phyloP scores from a whole-genome alignment of 2,888 invertebrate genomes.

The Clivina fossor region DNA sequence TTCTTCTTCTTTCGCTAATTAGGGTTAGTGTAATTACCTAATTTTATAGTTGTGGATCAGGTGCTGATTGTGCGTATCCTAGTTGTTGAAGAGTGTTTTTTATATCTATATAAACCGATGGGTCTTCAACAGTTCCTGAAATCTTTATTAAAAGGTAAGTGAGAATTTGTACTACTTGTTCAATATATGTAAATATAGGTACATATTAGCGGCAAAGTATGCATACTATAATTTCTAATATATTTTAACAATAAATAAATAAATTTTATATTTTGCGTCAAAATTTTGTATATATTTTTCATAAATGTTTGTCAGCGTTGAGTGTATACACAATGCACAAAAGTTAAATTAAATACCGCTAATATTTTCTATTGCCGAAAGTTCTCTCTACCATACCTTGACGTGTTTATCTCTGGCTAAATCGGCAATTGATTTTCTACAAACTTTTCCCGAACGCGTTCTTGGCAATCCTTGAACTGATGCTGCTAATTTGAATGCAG shows the following conservation, averaged over 20 bases:
- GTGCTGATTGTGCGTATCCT: conserved; percentile 73
- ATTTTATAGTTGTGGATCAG: conserved; percentile 61
- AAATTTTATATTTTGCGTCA: too few species aligned
- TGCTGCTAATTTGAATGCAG: conserved; percentile 79
- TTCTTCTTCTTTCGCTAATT: background rate
- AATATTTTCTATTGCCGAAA: too few species aligned
- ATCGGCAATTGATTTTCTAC: conserved; percentile 80
- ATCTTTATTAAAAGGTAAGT: conserved; percentile 55
- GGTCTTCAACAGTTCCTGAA: conserved; percentile 85
- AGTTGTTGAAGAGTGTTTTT: conserved; percentile 72
- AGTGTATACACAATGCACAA: too few species aligned
- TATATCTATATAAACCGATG: conserved; percentile 77
- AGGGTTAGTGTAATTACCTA: too few species aligned
- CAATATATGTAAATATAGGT: too few species aligned
- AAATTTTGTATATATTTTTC: too few species aligned
- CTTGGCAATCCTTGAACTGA: conserved; percentile 81
- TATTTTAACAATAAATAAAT: too few species aligned
- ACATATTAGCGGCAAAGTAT: too few species aligned
- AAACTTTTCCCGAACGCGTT: conserved; percentile 83
- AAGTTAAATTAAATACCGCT: too few species aligned
- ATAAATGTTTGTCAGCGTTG: too few species aligned
- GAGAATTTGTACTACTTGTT: too few species aligned
- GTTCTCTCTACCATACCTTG: conserved; percentile 68
- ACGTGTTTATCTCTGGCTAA: conserved; percentile 79
- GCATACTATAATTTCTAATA: too few species aligned